Evolutionary conservation across 1,140 invertebrate species (phyloP), one percentile per base, ranked within the genome.

Genomic region (Apis florea): DNA sequence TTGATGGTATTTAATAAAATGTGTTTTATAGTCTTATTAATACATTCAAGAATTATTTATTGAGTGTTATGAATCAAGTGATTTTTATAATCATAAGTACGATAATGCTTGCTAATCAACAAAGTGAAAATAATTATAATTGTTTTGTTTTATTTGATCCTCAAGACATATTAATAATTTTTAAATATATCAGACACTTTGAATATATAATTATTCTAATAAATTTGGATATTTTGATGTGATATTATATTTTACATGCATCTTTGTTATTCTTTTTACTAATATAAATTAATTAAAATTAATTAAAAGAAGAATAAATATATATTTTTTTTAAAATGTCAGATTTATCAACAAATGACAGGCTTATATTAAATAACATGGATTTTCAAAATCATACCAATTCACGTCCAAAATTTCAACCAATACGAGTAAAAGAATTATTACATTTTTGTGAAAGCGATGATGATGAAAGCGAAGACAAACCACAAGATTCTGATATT

Each of bases 381-480:
- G 80, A 84, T 69, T 81, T 11, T 66, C 79, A 85, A 12, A 88
- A 78, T n/a, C 66, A 66, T 26, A 67, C 53, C 8, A 67, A 76
- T 40, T 79, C 80, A n/a, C 83, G 87, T 21, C 85, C 89, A 66
- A 92, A 89, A 67, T 86, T 88, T 68, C 86, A 91, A 67, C 92
- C 92, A 19, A 79, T 91, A 11, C 80, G 89, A 12, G 84, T 92
- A 8, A 91, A 90, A 59, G 88, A 82, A 0, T 79, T 91, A 8
- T 49, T 91, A n/a, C 59, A 88, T 70, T 75, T 83, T 61, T 84
- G 54, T 66, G 88, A 89, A 19, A 85, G 70, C 12, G 89, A 91
- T 24, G 90, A 91, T n/a, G 91, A 91, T 53, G 87, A 90, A 9
- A 87, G 79, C 49, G 89, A 91, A 31, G 86, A 91, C 40, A 86